Evolutionary conservation across 2,113 vertebrate genomes (phyloP), one percentile per base, ranked within the genome.

Genomic region (Gymnorhina tibicen): DNA sequence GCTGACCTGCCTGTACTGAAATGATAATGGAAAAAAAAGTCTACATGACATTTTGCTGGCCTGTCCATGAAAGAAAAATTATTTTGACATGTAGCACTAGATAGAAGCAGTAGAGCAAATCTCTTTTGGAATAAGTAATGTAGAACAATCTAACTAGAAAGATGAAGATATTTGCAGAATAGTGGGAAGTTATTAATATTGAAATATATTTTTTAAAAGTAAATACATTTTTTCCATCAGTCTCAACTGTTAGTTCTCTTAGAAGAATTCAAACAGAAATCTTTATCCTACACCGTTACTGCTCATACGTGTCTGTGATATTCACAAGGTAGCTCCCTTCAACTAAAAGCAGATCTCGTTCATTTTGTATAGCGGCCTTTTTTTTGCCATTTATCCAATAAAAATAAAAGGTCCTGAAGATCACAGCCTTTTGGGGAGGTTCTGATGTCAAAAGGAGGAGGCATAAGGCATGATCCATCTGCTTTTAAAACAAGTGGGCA

Each of bases 51-150:
- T 94, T 96, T 95, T 60, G 23, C 82, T 90, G 72, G 85, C 72
- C 85, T 91, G 79, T 81, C 92, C 85, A 47, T 0, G 44, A 78
- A 87, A 89, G 72, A 93, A 94, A 95, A 95, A 93, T 90, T 77
- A 74, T 81, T 96, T 93, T 94, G 92, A 93, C 68, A 81, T 74
- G 82, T 44, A 84, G 92, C 59, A 77, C 72, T 95, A 85, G 88
- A 94, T 1, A 88, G 85, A 94, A 90, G 88, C 75, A 93, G 64
- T 32, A 85, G 60, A 97, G 79, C 64, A 95, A 94, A 96, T 88
- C 82, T 94, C 72, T 88, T 85, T 70, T 80, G 56, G 95, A 96
- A 93, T 59, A 93, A 56, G 35, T 78, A 94, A 46, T 52, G 79
- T 67, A 88, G 60, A 86, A 86, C 85, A 35, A 93, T 74, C 83